Evolutionary conservation across 1,140 invertebrate genomes (phyloP), one percentile per base, ranked within the genome.

Genomic region (Drosophila aff.): DNA sequence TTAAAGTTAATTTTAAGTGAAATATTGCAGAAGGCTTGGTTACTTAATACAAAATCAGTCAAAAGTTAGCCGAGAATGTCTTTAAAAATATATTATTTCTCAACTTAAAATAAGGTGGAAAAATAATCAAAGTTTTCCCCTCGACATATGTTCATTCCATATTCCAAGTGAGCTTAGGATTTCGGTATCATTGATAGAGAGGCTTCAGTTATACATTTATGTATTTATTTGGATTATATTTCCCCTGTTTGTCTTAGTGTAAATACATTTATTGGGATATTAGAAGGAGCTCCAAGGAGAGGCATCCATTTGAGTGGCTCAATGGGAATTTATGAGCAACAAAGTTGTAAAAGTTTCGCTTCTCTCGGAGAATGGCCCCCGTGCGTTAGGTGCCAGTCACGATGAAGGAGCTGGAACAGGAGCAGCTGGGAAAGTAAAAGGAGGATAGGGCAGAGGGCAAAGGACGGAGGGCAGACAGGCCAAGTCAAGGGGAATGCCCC

Each of bases 271-370:
- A 55, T 55, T 38, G 52, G 52, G 13, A 55, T 55, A 55, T 55
- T 55, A 55, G 33, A 9, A 15, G 21, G 4, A 41, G 52, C 33
- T 41, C n/a, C 49, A 28, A 28, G 50, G n/a, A 41, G 59, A 40
- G 65, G 66, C 63, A 66, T 10, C 59, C 23, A 33, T 47, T 64
- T 65, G 63, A 68, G 18, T 40, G 62, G 46, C 69, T 50, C 53
- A 61, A 61, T 73, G 68, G 31, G 53, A 73, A 73, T 61, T 73
- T 73, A 73, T 73, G 67, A 61, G 55, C 44, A 38, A 61, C 53
- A 73, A 43, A 60, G 52, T 49, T 49, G 43, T 59, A 50, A 60
- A 60, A 73, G 67, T 50, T 43, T 46, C 11, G 33, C 31, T 49
- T 36, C 43, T 31, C 52, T 38, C 49, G 28, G n/a, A 38, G 31